phyloP scores from a whole-genome alignment of 2,888 invertebrate species.

The Metellina segmentata region DNA sequence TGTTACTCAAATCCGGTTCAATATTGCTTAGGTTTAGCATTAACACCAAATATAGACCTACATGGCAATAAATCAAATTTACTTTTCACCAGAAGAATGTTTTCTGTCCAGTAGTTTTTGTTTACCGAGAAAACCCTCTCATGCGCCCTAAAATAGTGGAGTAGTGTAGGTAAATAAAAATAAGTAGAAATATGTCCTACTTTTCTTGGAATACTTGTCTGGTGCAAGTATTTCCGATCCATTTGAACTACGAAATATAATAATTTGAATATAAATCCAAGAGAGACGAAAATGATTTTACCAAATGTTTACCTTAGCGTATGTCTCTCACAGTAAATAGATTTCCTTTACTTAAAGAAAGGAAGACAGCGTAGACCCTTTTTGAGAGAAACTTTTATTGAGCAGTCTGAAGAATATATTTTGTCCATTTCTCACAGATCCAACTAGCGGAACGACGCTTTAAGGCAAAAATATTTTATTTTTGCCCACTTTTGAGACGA shows the following conservation, averaged over 20 bases:
- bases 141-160: too few relatives aligned
- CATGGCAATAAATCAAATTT: too few relatives aligned
- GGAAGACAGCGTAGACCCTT: background rate
- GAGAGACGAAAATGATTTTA: background rate
- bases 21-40: too few relatives aligned
- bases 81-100: too few relatives aligned
- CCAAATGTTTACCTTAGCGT: background rate
- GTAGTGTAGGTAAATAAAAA: too few relatives aligned
- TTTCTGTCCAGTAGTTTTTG: too few relatives aligned
- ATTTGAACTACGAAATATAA: background rate
- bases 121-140: too few relatives aligned
- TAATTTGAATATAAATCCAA: background rate
- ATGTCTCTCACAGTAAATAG: background rate
- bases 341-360: constrained; percentile 1
- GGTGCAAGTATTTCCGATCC: too few relatives aligned
- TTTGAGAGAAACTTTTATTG: constrained; percentile 49
- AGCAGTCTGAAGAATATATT: constrained; percentile 59
- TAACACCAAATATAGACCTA: too few relatives aligned
- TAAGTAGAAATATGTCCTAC: too few relatives aligned
- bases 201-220: too few relatives aligned
- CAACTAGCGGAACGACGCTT: constrained; percentile 40
- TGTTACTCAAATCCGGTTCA: too few relatives aligned
- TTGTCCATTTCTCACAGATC: constrained; percentile 65
- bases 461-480: constrained; percentile 44
- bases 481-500: background rate